Base-by-base conservation (phyloP, 2,797 vertebrate species). In the Sebastes minor region DNA sequence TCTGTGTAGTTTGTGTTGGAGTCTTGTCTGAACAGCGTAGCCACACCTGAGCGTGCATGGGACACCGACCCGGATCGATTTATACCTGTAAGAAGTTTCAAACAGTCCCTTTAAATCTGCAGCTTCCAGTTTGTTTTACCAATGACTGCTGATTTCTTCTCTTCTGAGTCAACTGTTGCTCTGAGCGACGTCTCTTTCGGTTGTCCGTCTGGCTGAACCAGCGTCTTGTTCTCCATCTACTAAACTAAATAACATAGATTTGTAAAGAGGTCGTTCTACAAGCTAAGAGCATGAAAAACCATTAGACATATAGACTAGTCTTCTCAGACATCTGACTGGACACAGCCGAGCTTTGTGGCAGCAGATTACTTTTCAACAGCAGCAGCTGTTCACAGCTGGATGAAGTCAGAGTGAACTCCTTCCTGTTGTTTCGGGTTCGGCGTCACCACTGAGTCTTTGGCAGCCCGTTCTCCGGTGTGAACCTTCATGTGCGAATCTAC, bases 401-500 rank as follows among this genome's bases (percentile, higher is more conserved):
- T 53, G 65, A 68, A 68, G 46, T 68, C 7, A 8, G 20, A 2
- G 27, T 68, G 46, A 53, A 8, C 25, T 53, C 27, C 65, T n/a
- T 68, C 65, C 65, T 53, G 89, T 4, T 4, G 62, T 23, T 83
- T 88, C 49, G 60, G 10, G 46, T 11, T 55, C 1, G 12, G 13
- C 0, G n/a, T 46, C 38, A 7, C 61, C 7, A 18, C 20, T 0
- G 42, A 4, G 0, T 82, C 84, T 69, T 79, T 89, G 4, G 6
- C 1, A 1, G 57, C 25, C 8, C n/a, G 52, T 8, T 91, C 89
- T 59, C 71, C 84, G 0, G 32, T 1, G 59, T 94, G 92, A 1
- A 91, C 88, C 82, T 93, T 94, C 89, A 88, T 91, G 85, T 94
- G 93, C 0, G 91, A 82, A 30, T 91, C 88, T 66, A 93, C 62